Evolutionary conservation across 2,888 invertebrate species (phyloP), one percentile per base, ranked within the genome.

Genomic region (Drosophila kokeensis): DNA sequence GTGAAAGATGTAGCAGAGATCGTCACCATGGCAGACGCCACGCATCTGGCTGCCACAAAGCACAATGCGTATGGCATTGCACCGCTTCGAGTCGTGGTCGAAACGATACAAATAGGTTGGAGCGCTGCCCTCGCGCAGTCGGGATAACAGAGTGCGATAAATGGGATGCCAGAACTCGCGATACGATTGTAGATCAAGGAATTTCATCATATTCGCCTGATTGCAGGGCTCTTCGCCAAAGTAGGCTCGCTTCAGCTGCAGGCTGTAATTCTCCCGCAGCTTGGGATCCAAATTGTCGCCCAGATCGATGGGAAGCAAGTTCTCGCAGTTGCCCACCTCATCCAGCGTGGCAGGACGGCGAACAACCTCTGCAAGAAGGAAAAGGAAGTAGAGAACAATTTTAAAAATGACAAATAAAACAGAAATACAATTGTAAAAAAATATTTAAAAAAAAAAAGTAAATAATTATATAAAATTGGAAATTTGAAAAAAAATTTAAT

Each of bases 81-180:
- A 86, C 4, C 87, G 77, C 36, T 86, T 82, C 2, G 93, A 93
- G 58, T 93, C 93, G 63, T 90, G 91, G 27, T 92, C 92, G 73
- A 93, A 93, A 34, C 93, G 91, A 49, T 93, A 93, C 2, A 93
- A 66, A 64, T 90, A 93, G 4, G 93, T 93, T 27, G 92, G 90
- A 4, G 91, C 92, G 2, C 71, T 77, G 3, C 81, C 77, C 34
- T 88, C 79, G 1, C 89, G 87, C n/a, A 90, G 52, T 5, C 93
- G 90, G 0, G 82, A 36, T 7, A 89, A 55, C 0, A 88, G 74
- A 4, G 91, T 84, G 18, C 93, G 91, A 30, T 92, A 90, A 2
- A 92, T 85, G 21, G 92, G 92, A 77, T 93, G 92, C 91, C 92
- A 92, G 79, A 93, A 93, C 30, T 90, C 88, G 42, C 92, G 91